Conservation (phyloP, 2,797 vertebrate genomes). For the Paramormyrops hopkinsi region DNA sequence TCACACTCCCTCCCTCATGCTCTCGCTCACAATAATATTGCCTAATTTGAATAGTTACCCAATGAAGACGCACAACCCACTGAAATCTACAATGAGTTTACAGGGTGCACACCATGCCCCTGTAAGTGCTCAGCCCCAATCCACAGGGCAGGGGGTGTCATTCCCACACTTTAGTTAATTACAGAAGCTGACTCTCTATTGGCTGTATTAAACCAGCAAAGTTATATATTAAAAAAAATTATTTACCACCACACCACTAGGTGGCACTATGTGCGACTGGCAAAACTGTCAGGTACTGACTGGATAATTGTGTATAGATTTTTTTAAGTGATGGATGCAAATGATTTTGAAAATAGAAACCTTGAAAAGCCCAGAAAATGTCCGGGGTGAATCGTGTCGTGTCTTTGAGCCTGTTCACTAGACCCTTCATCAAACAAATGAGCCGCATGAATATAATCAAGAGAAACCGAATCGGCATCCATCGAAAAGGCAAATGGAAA, state of each 20-base stretch:
- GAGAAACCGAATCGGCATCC: neutral
- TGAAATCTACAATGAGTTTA: neutral
- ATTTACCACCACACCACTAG: constrained; percentile 22
- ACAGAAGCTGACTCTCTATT: neutral
- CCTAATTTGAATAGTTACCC: constrained; percentile 11
- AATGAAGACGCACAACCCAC: neutral
- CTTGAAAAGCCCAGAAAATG: neutral
- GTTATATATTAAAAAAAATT: neutral
- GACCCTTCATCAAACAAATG: neutral
- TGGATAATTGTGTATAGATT: constrained; percentile 28
- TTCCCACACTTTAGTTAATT: neutral
- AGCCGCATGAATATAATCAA: neutral
- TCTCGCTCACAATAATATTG: neutral
- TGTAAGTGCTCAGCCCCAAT: neutral
- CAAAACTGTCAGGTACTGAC: neutral
- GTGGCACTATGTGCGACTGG: constrained; percentile 17
- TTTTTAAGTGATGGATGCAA: constrained; percentile 34
- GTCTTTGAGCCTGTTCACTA: neutral
- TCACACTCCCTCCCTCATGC: constrained; percentile 17
- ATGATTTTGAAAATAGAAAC: constrained; percentile 30
- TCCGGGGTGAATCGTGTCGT: neutral
- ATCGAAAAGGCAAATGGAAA: neutral
- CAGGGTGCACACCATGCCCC: neutral
- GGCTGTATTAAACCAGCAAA: neutral
- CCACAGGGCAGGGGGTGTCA: neutral